phyloP scores from a whole-genome alignment of 2,797 vertebrate genomes.

The Cichlasoma orientale region DNA sequence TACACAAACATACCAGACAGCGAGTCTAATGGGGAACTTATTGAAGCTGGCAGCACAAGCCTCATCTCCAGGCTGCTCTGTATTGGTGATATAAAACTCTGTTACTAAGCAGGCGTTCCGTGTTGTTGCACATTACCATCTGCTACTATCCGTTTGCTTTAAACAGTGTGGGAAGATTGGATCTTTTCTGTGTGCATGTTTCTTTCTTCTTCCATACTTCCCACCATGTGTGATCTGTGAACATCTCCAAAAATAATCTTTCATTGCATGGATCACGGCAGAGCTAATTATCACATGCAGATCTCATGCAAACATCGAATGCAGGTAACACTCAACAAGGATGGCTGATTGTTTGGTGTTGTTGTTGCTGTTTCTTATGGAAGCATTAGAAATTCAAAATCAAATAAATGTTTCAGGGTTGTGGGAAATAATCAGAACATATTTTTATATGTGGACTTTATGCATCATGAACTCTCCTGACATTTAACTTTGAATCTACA shows the following conservation, averaged over 20 bases:
- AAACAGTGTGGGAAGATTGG: constrained; percentile 71
- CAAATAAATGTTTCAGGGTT: neutral
- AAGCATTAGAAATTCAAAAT: neutral
- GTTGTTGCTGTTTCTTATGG: neutral
- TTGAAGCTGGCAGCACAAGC: constrained; percentile 54
- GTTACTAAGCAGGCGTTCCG: constrained; percentile 67
- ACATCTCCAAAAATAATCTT: constrained; percentile 61
- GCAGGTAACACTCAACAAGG: constrained; percentile 18
- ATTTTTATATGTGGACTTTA: neutral
- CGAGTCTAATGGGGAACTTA: constrained; percentile 60
- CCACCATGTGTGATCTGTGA: constrained; percentile 49
- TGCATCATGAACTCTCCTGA: neutral
- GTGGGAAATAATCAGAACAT: neutral
- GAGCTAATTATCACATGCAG: constrained; percentile 61
- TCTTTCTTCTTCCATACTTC: constrained; percentile 19
- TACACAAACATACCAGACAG: constrained; percentile 46
- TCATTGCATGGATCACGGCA: constrained; percentile 42
- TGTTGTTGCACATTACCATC: constrained; percentile 74
- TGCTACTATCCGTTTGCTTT: constrained; percentile 65
- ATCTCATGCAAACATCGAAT: constrained; percentile 32
- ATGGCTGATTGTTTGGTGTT: neutral
- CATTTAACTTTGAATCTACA: neutral
- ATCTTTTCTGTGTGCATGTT: constrained; percentile 27
- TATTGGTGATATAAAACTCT: constrained; percentile 61
- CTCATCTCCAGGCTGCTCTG: constrained; percentile 55